phyloP scores from a whole-genome alignment of 1,140 invertebrate species.

The Rhyacophila brunnea region DNA sequence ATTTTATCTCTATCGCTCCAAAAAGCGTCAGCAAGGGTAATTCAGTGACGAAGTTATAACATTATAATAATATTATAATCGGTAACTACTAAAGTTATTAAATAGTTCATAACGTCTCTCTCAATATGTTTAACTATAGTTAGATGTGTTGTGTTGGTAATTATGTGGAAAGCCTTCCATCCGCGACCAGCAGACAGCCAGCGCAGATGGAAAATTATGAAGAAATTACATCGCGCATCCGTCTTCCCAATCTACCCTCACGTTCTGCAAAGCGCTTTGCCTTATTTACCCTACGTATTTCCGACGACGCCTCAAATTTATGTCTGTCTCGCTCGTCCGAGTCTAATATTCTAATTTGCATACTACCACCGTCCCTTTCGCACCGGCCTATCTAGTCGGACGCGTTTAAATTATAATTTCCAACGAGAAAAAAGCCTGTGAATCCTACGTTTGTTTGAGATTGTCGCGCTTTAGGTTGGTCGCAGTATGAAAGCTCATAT shows the following conservation, averaged over 20 bases:
- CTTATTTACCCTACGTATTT: conserved; percentile 14
- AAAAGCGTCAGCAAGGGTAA: no score
- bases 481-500: neutral
- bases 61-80: no score
- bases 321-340: conserved; percentile 28
- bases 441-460: conserved; percentile 27
- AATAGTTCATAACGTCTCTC: no score
- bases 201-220: conserved; percentile 10
- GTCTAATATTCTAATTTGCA: conserved; percentile 30
- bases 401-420: conserved; percentile 37
- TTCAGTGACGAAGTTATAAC: no score
- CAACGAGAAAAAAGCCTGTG: conserved; percentile 26
- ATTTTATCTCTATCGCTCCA: no score
- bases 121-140: no score
- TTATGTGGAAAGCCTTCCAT: conserved; percentile 12
- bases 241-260: neutral
- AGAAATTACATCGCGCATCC: conserved; percentile 26
- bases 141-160: no score
- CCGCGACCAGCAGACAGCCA: conserved; percentile 1
- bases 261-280: neutral
- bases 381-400: conserved; percentile 22
- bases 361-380: conserved; percentile 29
- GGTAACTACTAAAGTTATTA: no score
- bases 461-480: conserved; percentile 25
- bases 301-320: conserved; percentile 29